These are phyloP conservation scores for Therioaphis trifolii DNA, from an alignment of 2,888 invertebrate genomes.

Conservation along the genomic window DNA sequence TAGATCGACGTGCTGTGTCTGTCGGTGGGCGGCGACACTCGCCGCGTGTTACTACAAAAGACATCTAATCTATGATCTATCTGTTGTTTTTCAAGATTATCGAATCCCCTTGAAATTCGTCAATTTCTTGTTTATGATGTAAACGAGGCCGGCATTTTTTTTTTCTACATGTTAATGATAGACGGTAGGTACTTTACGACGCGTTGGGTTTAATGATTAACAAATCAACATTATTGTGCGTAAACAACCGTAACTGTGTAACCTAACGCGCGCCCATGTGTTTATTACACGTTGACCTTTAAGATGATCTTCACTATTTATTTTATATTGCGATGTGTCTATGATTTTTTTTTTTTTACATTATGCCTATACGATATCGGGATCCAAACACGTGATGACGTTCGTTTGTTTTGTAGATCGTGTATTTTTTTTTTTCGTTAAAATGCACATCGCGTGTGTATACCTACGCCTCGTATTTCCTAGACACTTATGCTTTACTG, in stretches of 20 bases:
- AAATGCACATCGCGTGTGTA: neutral
- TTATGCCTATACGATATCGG: neutral
- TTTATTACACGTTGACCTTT: conserved; percentile 43
- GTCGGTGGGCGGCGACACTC: neutral
- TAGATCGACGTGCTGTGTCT: neutral
- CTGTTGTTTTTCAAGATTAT: conserved; percentile 1
- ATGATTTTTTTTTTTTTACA: neutral
- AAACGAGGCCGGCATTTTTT: neutral
- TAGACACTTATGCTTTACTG: no score
- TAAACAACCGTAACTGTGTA: neutral
- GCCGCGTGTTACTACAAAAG: neutral
- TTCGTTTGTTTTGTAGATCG: neutral
- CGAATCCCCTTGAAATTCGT: conserved; percentile 6
- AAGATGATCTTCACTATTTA: conserved; percentile 8
- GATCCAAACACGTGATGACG: neutral
- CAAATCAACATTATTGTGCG: conserved; percentile 16
- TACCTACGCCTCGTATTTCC: no score
- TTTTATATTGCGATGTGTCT: conserved; percentile 14
- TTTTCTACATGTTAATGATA: no score
- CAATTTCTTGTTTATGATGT: neutral
- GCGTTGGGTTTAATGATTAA: conserved; percentile 11
- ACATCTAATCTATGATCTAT: neutral
- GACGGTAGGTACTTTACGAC: no score
- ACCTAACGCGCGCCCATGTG: neutral
- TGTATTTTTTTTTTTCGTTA: neutral